Base-by-base conservation (phyloP, 2,113 vertebrate genomes). In the Elgaria multicarinata region DNA sequence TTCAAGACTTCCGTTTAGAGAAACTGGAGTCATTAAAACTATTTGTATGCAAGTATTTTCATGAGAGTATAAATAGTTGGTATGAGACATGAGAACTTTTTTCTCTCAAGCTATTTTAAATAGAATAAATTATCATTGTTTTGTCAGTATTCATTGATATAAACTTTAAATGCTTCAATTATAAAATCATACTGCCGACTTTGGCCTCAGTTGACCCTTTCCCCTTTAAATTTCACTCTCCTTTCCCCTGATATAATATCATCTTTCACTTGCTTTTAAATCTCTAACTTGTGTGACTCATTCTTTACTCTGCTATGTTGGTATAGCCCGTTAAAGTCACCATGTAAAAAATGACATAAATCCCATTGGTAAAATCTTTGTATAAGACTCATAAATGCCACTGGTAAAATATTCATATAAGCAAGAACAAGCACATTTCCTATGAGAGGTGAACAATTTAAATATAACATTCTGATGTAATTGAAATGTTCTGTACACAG, bases 11-110 rank as follows among this genome's bases (percentile, higher is more conserved):
- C 50, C 75, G 31, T 82, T 55, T 58, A n/a, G 62, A n/a, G 18
- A 64, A 93, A 87, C 72, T 85, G 72, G 44, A 85, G 3, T 91
- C 82, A 89, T 90, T 50, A 87, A 89, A 86, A 76, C 50, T 81
- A 2, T 94, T 96, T 95, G 85, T 83, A 31, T 92, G 67, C 58
- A 92, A 83, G 33, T 83, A 92, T 92, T 62, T 77, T 77, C 92
- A 92, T 90, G 91, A 87, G 39, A 81, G 58, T 79, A 0, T 72
- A 87, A 91, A 39, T 78, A 89, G 90, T 36, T 92, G 85, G 92
- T 13, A 50, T 53, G 71, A 22, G 66, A 78, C 39, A 46, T n/a
- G n/a, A 72, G 6, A 78, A 83, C n/a, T 26, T 93, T 88, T 26
- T 1, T 44, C 5, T 0, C 81, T 26, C 55, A 89, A 76, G 82